Conservation (phyloP, 2,797 vertebrate species). For the Botia almorhae region DNA sequence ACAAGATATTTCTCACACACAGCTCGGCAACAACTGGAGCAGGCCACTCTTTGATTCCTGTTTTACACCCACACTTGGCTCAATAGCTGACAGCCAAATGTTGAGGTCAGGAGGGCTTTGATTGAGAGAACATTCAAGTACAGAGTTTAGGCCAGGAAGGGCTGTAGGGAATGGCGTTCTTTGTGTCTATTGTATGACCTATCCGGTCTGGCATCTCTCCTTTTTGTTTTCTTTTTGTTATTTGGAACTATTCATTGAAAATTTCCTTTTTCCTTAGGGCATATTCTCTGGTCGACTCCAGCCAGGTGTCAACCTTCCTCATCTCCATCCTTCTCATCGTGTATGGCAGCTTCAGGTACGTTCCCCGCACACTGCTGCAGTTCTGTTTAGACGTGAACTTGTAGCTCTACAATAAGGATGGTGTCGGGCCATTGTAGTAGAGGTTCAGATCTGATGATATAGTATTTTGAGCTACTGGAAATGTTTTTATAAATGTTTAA, state of each 20-base stretch:
- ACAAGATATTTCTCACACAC: neutral
- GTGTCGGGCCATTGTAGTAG: too few relatives aligned
- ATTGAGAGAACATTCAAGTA: neutral
- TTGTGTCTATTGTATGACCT: neutral
- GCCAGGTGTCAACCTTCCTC: slow-evolving; percentile 99
- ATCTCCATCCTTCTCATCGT: slow-evolving; percentile 99
- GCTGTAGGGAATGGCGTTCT: neutral
- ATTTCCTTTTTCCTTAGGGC: slow-evolving; percentile 79
- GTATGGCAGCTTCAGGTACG: slow-evolving; percentile 99
- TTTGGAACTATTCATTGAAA: neutral
- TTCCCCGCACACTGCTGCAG: neutral
- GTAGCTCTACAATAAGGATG: too few relatives aligned
- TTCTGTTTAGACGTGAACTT: neutral
- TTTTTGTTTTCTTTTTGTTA: neutral
- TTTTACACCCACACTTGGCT: neutral
- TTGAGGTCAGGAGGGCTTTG: neutral
- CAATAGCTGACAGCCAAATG: neutral
- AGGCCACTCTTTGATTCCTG: neutral
- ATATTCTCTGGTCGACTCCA: slow-evolving; percentile 99
- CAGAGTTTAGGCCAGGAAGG: neutral
- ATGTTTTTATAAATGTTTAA: neutral
- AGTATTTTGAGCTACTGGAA: neutral
- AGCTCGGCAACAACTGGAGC: neutral
- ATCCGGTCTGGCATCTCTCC: neutral
- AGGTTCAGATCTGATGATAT: neutral